Evolutionary conservation across 2,113 vertebrate genomes (phyloP).

Genomic region (Larimichthys polyactis): DNA sequence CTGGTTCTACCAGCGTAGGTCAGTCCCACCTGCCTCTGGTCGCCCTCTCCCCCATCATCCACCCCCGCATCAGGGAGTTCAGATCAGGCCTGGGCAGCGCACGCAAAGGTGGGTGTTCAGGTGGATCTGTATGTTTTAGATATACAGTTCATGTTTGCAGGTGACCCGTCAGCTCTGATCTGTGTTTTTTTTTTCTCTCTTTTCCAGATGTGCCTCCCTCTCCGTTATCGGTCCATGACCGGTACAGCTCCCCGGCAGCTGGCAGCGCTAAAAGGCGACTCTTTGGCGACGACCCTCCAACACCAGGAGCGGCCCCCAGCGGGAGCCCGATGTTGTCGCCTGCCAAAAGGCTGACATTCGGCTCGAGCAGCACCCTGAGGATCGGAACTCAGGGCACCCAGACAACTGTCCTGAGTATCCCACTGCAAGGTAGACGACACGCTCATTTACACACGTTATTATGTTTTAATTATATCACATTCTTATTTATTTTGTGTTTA

Average conservation of each 20-base stretch:
- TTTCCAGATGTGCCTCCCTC: constrained; percentile 87
- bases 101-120: constrained; percentile 83
- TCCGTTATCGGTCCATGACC: constrained; percentile 91
- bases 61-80: constrained; percentile 97
- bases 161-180: background rate
- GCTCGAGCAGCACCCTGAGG: constrained; percentile 62
- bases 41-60: constrained; percentile 93
- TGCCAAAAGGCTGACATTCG: constrained; percentile 78
- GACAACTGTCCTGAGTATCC: constrained; percentile 86
- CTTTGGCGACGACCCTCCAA: constrained; percentile 91
- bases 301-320: constrained; percentile 68
- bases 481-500: too few species aligned
- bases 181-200: background rate
- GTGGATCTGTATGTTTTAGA: background rate
- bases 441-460: background rate
- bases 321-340: constrained; percentile 81
- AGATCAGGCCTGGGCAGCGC: constrained; percentile 88
- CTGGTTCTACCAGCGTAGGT: constrained; percentile 6
- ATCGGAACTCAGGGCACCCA: constrained; percentile 47
- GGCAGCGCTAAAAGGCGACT: constrained; percentile 96
- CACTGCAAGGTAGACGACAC: constrained; percentile 86
- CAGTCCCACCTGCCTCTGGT: constrained; percentile 92
- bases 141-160: constrained; percentile 31
- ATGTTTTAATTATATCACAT: too few species aligned
- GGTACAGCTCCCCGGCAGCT: constrained; percentile 95